Evolutionary conservation across 2,797 vertebrate species (phyloP).

Genomic region (Petrocephalus sullivani): DNA sequence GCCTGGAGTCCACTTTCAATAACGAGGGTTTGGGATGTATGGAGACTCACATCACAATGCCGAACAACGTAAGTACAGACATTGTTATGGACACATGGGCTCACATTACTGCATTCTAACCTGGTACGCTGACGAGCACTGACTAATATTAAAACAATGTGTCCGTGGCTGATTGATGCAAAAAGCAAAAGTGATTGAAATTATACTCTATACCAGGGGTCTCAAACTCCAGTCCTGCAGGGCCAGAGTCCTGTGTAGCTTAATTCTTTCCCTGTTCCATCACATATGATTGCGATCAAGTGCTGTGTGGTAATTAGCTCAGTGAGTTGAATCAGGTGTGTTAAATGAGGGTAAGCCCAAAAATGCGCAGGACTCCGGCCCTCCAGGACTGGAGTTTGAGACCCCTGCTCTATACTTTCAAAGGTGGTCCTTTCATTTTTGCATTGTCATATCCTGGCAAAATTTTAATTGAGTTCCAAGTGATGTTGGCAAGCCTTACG

Average conservation of each 20-base stretch:
- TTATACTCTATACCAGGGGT: background rate
- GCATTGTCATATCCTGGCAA: background rate
- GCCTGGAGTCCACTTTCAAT: conserved; percentile 86
- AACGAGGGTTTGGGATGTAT: conserved; percentile 81
- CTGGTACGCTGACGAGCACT: background rate
- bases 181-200: background rate
- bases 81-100: background rate
- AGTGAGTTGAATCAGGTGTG: too few species aligned
- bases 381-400: too few species aligned
- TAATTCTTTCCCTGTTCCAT: too few species aligned
- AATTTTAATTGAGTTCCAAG: background rate
- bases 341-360: too few species aligned
- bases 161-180: background rate
- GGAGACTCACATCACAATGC: conserved; percentile 76
- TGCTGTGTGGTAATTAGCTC: too few species aligned
- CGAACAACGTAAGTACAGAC: conserved; percentile 81
- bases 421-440: background rate
- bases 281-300: too few species aligned
- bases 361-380: too few species aligned
- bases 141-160: background rate
- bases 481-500: background rate
- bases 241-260: too few species aligned
- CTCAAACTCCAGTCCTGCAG: too few species aligned
- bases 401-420: too few species aligned
- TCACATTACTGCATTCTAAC: background rate